phyloP scores from a whole-genome alignment of 2,797 vertebrate genomes.

The Spinibarbus caldwelli region DNA sequence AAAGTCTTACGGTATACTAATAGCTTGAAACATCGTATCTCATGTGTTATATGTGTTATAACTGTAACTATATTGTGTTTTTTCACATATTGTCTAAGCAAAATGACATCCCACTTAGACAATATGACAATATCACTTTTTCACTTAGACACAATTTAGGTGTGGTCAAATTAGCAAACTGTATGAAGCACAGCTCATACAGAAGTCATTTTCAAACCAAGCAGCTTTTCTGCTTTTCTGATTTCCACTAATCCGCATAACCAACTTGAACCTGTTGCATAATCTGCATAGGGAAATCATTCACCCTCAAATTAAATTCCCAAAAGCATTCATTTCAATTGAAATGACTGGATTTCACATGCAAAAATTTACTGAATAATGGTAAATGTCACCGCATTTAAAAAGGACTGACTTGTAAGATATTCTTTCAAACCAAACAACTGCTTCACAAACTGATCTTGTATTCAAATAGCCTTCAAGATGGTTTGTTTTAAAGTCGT shows the following conservation, averaged over 20 bases:
- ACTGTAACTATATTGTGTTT: too few relatives aligned
- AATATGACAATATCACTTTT: too few relatives aligned
- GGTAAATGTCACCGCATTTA: background rate
- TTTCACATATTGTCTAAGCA: too few relatives aligned
- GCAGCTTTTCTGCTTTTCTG: background rate
- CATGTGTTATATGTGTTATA: too few relatives aligned
- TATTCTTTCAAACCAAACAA: too few relatives aligned
- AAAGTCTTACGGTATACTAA: too few relatives aligned
- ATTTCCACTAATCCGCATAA: background rate
- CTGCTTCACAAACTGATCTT: background rate
- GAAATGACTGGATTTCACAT: background rate
- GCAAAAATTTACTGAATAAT: background rate
- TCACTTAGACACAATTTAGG: too few relatives aligned
- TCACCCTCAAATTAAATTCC: background rate
- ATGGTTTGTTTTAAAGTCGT: background rate
- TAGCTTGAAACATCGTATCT: too few relatives aligned
- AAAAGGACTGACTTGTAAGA: constrained; percentile 15
- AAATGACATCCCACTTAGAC: too few relatives aligned
- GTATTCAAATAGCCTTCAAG: constrained; percentile 1
- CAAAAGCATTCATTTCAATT: background rate
- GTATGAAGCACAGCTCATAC: background rate
- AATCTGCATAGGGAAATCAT: background rate
- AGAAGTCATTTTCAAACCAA: background rate
- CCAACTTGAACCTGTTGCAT: background rate
- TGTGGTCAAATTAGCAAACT: too few relatives aligned